Conservation (phyloP, 1,140 invertebrate species). For the Camponotus pennsylvanicus region DNA sequence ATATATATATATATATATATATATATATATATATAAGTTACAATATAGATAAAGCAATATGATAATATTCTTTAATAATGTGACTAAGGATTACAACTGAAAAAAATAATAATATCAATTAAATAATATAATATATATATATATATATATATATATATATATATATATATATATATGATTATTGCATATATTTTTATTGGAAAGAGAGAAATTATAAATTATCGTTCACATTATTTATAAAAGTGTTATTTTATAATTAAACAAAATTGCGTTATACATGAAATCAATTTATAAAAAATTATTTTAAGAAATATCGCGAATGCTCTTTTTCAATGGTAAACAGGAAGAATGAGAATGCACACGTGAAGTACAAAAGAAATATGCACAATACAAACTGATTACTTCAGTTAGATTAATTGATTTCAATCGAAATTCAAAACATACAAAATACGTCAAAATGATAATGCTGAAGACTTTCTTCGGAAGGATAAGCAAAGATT, state of each 20-base stretch:
- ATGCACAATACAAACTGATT: neutral
- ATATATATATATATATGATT: no score
- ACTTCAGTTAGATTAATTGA: neutral
- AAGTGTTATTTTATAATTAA: neutral
- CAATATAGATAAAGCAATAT: neutral
- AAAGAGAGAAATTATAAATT: neutral
- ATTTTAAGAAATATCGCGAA: neutral
- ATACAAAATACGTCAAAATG: conserved; percentile 81
- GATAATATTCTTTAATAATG: neutral
- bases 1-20: no score
- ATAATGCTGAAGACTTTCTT: conserved; percentile 88
- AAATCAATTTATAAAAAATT: neutral
- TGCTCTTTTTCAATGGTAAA: neutral
- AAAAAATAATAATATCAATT: conserved; percentile 6
- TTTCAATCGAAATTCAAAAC: neutral
- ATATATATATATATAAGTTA: neutral
- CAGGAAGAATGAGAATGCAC: conserved; percentile 34
- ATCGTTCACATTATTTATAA: neutral
- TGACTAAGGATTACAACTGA: neutral
- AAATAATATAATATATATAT: no score
- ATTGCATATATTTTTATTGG: neutral
- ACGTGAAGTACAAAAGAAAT: conserved; percentile 34
- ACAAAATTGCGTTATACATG: neutral
- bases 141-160: no score
- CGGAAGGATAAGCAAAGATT: conserved; percentile 89